phyloP scores from a whole-genome alignment of 2,113 vertebrate genomes.

The Sylvietta virens region DNA sequence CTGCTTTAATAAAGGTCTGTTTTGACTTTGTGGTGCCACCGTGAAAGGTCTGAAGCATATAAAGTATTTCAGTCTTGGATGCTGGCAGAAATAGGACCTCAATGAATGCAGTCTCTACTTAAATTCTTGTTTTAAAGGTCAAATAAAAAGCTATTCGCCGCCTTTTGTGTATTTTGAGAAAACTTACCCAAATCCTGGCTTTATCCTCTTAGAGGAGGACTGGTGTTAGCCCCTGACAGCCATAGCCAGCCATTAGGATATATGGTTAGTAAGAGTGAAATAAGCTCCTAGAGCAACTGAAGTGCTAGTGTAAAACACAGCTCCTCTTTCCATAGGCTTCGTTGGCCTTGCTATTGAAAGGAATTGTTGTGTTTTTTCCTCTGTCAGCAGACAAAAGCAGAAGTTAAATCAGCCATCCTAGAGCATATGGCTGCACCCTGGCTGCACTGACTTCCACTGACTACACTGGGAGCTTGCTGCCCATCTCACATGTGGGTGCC shows the following conservation, averaged over 20 bases:
- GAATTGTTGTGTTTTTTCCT: neutral
- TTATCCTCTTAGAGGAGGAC: neutral
- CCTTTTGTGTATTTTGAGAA: neutral
- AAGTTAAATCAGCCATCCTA: neutral
- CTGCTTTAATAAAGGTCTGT: neutral
- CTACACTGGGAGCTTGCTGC: neutral
- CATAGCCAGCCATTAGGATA: neutral
- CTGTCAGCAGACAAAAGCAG: neutral
- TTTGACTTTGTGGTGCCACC: neutral
- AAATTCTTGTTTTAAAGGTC: neutral
- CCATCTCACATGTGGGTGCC: neutral
- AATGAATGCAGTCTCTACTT: neutral
- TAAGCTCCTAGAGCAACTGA: neutral
- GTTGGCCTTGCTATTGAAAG: neutral
- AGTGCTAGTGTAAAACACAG: neutral
- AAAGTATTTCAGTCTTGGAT: neutral
- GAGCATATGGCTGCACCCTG: neutral
- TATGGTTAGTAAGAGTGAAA: neutral
- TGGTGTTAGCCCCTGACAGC: neutral
- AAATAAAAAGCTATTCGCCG: neutral
- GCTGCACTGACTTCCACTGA: neutral
- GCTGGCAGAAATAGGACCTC: neutral
- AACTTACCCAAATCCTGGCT: neutral
- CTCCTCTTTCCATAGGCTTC: neutral
- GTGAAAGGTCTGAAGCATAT: neutral